A percentile compares a stretch with the other conserved stretches of the same genome.
Conservation (phyloP, 2,113 vertebrate genomes). For the Trogon surrucura region DNA sequence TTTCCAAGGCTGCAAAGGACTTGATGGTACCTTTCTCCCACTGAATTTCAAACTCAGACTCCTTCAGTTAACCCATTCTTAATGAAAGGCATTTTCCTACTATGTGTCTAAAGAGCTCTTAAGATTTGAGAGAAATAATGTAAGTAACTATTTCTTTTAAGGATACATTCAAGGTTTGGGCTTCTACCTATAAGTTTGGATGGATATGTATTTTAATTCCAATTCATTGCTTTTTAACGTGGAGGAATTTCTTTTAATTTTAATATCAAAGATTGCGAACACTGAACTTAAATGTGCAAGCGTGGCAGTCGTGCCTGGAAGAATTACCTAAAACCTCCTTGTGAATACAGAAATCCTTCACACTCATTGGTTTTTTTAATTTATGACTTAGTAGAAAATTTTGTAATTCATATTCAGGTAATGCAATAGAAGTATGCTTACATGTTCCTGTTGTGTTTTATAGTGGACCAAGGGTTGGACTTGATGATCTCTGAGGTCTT, state of each 20-base stretch:
- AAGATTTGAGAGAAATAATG: not conserved
- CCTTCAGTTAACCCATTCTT: not conserved
- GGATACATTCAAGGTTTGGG: not conserved
- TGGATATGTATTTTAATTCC: not conserved
- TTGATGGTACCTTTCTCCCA: not conserved
- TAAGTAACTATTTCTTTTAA: not conserved
- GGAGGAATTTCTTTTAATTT: not conserved
- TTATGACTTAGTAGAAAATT: not conserved
- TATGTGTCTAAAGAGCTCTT: not conserved
- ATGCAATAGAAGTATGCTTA: not conserved
- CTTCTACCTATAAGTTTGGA: fast-evolving
- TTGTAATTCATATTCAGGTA: not conserved
- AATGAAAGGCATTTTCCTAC: not conserved
- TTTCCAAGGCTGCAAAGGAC: not conserved
- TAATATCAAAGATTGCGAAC: not conserved
- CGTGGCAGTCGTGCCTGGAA: not conserved
- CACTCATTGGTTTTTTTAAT: not conserved
- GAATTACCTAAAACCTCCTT: not conserved
- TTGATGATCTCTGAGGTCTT: too few relatives aligned
- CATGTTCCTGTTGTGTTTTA: not conserved
- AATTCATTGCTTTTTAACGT: not conserved
- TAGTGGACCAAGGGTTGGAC: too few relatives aligned
- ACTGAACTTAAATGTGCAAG: not conserved
- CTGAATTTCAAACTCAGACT: not conserved
- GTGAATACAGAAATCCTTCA: not conserved